Evolutionary conservation across 2,888 invertebrate genomes (phyloP).

Genomic region (Yponomeuta evonymella): DNA sequence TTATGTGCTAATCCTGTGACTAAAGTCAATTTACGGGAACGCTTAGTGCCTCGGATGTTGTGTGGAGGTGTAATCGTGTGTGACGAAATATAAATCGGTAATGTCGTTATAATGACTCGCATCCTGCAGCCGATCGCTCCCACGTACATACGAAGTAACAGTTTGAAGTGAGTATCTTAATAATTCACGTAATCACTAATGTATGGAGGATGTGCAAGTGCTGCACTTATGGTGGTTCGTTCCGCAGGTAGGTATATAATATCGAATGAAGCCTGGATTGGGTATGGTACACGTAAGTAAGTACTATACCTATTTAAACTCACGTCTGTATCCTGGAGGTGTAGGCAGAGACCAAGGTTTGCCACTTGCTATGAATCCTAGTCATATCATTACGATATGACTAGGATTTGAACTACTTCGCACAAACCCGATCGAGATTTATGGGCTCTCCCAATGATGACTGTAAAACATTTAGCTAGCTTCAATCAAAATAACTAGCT

Average conservation of each 20-base stretch:
- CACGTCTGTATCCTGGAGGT: too few species aligned
- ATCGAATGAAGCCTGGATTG: not conserved
- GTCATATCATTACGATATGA: too few species aligned
- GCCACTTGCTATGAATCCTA: too few species aligned
- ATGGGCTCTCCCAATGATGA: too few species aligned
- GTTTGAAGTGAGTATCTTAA: conserved; percentile 3
- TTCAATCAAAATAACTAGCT: too few species aligned
- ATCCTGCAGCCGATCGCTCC: conserved; percentile 13
- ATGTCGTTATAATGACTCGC: conserved; percentile 42
- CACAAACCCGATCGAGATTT: too few species aligned
- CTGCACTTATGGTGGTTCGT: not conserved
- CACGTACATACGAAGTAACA: conserved; percentile 10
- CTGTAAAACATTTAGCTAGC: too few species aligned
- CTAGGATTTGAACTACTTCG: too few species aligned
- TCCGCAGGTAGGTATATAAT: not conserved
- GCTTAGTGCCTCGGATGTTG: not conserved
- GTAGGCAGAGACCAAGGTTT: too few species aligned
- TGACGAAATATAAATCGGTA: conserved; percentile 48
- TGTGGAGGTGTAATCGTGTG: conserved; percentile 31
- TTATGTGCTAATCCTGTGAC: conserved; percentile 1
- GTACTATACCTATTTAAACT: too few species aligned
- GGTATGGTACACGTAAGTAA: too few species aligned
- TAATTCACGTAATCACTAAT: conserved; percentile 4
- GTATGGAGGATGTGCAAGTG: conserved; percentile 3
- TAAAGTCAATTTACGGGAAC: not conserved